A percentile compares a stretch with the other conserved stretches of the same genome.
Evolutionary conservation across 2,888 invertebrate genomes (phyloP).

Genomic region (Chalcosyrphus nemorum): DNA sequence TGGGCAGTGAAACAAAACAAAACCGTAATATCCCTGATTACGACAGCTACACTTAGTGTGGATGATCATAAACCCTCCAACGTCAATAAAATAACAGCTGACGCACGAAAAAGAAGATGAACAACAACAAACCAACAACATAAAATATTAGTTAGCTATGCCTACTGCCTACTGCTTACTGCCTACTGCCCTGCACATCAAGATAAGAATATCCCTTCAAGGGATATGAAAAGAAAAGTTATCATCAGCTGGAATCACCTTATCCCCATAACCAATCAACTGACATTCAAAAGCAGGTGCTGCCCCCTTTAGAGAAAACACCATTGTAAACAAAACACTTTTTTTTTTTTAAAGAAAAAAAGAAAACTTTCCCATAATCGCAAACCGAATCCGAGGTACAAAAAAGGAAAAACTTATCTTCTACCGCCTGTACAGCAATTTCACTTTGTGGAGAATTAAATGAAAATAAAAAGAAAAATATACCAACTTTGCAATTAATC

Average conservation of each 20-base stretch:
- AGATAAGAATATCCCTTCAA: neutral
- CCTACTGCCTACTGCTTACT: no score
- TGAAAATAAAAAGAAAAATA: constrained; percentile 8
- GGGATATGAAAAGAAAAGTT: neutral
- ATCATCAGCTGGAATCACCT: neutral
- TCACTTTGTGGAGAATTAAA: constrained; percentile 13
- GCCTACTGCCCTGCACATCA: neutral
- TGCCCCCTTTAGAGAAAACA: neutral
- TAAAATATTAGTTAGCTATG: neutral
- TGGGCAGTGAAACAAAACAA: neutral
- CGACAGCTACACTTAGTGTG: constrained; percentile 25
- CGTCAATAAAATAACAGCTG: constrained; percentile 52
- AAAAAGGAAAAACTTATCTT: neutral
- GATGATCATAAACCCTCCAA: neutral
- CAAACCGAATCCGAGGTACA: neutral
- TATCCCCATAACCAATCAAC: constrained; percentile 3
- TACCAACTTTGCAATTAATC: constrained; percentile 68
- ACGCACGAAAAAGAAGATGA: constrained; percentile 25
- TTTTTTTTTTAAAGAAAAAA: no score
- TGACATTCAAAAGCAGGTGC: neutral
- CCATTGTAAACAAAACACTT: constrained; percentile 3
- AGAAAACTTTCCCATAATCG: neutral
- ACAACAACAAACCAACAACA: neutral
- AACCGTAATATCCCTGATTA: constrained; percentile 2
- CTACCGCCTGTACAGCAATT: constrained; percentile 34